A percentile compares a stretch with the other conserved stretches of the same genome.
Evolutionary conservation across 2,113 vertebrate genomes (phyloP).

Genomic region (Sminthopsis crassicaudata): DNA sequence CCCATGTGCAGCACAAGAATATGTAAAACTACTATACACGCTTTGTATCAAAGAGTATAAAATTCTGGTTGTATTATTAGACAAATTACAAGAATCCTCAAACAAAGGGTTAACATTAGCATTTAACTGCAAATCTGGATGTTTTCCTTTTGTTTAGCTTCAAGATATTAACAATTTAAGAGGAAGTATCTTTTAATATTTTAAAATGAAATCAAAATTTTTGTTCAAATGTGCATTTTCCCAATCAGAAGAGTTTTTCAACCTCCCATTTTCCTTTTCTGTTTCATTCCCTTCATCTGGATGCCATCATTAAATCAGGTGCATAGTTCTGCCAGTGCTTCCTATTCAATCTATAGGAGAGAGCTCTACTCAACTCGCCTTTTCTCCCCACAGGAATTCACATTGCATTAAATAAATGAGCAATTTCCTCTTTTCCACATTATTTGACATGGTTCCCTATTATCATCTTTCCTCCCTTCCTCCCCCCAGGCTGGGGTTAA

Average conservation of each 20-base stretch:
- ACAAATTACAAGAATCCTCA: constrained; percentile 80
- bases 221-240: constrained; percentile 51
- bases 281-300: constrained; percentile 33
- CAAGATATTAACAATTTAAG: constrained; percentile 76
- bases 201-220: constrained; percentile 66
- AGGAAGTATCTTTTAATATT: constrained; percentile 63
- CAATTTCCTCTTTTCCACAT: neutral
- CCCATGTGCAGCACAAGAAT: constrained; percentile 79
- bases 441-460: neutral
- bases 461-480: too few relatives aligned
- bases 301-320: neutral
- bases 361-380: neutral
- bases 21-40: constrained; percentile 81
- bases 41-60: constrained; percentile 82
- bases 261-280: neutral
- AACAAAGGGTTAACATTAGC: constrained; percentile 78
- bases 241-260: constrained; percentile 3
- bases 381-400: neutral
- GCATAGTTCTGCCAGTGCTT: neutral
- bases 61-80: constrained; percentile 80
- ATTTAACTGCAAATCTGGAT: constrained; percentile 79
- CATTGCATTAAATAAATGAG: neutral
- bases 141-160: constrained; percentile 75
- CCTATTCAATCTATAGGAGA: neutral
- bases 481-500: too few relatives aligned